Evolutionary conservation across 2,888 invertebrate genomes (phyloP), one percentile per base, ranked within the genome.

Genomic region (Tortricodes alternella): DNA sequence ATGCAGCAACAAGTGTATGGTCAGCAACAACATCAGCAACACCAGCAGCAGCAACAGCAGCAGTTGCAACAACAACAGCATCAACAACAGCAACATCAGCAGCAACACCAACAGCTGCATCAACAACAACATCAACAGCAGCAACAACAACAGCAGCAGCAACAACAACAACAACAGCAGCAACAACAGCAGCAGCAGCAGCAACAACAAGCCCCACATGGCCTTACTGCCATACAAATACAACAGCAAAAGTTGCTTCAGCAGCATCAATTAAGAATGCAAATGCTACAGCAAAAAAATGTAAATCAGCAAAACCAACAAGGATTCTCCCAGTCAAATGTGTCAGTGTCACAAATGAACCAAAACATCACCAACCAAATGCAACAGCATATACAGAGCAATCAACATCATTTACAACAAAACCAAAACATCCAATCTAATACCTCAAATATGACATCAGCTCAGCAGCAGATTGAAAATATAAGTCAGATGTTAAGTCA

Each of bases 401-500:
- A 70, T 50, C 89, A 91, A 57, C 89, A 89, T 59, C 86, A 85
- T 60, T 72, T 90, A 59, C 91, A 90, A 59, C 86, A 88, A 61
- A 65, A 64, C 48, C 80, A 78, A 60, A 84, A 73, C 51, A 80
- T 86, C 55, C 89, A 87, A 62, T 76, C 80, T 1, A 71, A 83
- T 1, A 74, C 67, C 39, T 85, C 84, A 13, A 79, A 92, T 29
- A 91, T 93, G 74, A 92, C 88, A 48, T 93, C 93, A 37, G 93
- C 93, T 13, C 89, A 89, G 63, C 93, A 93, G 63, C 91, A 93
- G 63, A 93, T 93, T 73, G 93, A 93, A 65, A 88, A 92, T 39
- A 93, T 92, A 15, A 91, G 91, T 37, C 94, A 94, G 65, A 89
- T 90, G 89, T 67, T 90, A 24, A 90, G 90, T 65, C 90, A 90